Evolutionary conservation across 1,140 invertebrate species (phyloP).

Genomic region (Babylonia areolata): DNA sequence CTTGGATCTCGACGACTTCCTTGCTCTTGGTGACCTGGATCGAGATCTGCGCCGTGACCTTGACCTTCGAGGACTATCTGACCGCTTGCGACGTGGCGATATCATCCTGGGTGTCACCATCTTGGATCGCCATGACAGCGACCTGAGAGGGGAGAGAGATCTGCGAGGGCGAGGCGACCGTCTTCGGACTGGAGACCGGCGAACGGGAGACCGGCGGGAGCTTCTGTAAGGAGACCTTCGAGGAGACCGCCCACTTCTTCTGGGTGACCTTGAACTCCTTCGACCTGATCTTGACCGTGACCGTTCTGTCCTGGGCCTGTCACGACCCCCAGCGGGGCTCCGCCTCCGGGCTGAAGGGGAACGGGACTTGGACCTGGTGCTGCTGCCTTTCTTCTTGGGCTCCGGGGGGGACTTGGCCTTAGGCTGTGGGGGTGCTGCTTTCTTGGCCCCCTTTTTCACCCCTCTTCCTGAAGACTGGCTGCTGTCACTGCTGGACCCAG

Average conservation of each 20-base stretch:
- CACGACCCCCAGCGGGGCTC: neutral
- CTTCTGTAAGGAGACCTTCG: conserved; percentile 42
- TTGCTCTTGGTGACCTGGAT: conserved; percentile 9
- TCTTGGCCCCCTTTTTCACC: conserved; percentile 4
- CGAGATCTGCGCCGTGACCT: neutral
- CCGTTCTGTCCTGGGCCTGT: conserved; percentile 12
- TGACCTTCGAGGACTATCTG: conserved; percentile 8
- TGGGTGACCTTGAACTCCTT: conserved; percentile 47
- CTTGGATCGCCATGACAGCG: conserved; percentile 28
- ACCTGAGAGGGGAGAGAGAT: conserved; percentile 36
- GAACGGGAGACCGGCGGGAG: conserved; percentile 21
- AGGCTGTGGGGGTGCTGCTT: conserved; percentile 1
- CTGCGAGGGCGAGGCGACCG: conserved; percentile 36
- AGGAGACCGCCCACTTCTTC: conserved; percentile 41
- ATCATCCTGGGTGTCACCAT: neutral
- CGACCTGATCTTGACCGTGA: conserved; percentile 26
- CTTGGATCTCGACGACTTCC: conserved; percentile 23
- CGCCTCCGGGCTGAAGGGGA: conserved; percentile 39
- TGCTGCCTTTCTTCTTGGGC: conserved; percentile 21
- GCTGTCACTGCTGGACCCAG: conserved; percentile 32
- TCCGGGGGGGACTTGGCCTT: conserved; percentile 21
- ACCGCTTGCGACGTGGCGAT: conserved; percentile 1
- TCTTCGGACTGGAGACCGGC: conserved; percentile 27
- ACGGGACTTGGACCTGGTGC: conserved; percentile 39
- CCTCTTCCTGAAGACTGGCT: conserved; percentile 25